Percentiles rank a stretch among this genome's conserved stretches.
These are phyloP conservation scores for Rhimphoctona megacephalus DNA, from an alignment of 2,888 invertebrate genomes.

Conservation along the genomic window DNA sequence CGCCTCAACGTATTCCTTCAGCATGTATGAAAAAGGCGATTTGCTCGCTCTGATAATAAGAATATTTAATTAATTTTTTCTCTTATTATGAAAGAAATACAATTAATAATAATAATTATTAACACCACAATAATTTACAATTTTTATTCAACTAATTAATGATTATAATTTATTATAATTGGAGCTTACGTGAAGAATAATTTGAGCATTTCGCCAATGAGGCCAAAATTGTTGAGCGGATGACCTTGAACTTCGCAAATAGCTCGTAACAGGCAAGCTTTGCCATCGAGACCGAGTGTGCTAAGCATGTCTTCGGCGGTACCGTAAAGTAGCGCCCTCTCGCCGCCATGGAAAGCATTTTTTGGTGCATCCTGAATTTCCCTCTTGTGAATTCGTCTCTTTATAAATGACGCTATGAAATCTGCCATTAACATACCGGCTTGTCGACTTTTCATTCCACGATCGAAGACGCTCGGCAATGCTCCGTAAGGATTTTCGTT, in stretches of 20 bases:
- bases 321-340: slow-evolving; percentile 92
- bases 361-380: slow-evolving; percentile 84
- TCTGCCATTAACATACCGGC: slow-evolving; percentile 90
- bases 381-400: slow-evolving; percentile 86
- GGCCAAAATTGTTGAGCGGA: slow-evolving; percentile 91
- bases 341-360: slow-evolving; percentile 92
- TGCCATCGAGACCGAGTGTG: slow-evolving; percentile 93
- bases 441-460: slow-evolving; percentile 90
- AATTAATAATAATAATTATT: background rate
- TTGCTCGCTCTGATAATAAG: slow-evolving; percentile 89
- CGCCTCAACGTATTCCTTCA: slow-evolving; percentile 92
- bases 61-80: background rate
- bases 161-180: background rate
- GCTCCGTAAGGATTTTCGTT: slow-evolving; percentile 95
- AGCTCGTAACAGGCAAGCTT: slow-evolving; percentile 92
- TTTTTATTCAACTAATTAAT: background rate
- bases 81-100: background rate
- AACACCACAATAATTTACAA: background rate
- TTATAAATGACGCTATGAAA: slow-evolving; percentile 90
- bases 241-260: slow-evolving; percentile 95
- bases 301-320: slow-evolving; percentile 92
- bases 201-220: slow-evolving; percentile 93
- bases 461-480: slow-evolving; percentile 90
- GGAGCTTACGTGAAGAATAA: slow-evolving; percentile 91
- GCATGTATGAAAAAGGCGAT: slow-evolving; percentile 91